A percentile compares a stretch with the other conserved stretches of the same genome.
These are phyloP conservation scores for Melanotaenia nigrans DNA, from an alignment of 2,797 vertebrate species.

Conservation along the genomic window DNA sequence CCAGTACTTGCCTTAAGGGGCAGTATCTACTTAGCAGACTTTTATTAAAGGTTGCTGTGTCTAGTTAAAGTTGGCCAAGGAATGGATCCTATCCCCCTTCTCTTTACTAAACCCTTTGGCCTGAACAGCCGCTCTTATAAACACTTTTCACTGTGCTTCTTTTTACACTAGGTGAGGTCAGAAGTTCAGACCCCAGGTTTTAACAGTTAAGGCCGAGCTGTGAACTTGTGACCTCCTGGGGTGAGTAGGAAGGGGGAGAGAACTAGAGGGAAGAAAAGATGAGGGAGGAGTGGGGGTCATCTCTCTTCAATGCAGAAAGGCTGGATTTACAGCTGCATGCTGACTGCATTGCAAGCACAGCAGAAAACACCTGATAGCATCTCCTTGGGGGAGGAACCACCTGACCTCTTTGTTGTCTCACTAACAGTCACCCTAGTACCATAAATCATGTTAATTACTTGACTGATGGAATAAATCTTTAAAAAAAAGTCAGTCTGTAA, in stretches of 20 bases:
- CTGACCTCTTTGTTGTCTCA: constrained; percentile 86
- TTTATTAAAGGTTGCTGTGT: constrained; percentile 50
- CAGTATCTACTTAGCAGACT: constrained; percentile 57
- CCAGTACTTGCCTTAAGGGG: constrained; percentile 58
- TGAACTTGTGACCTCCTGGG: constrained; percentile 85
- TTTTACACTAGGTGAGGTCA: constrained; percentile 84
- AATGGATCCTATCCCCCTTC: constrained; percentile 28
- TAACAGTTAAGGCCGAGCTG: constrained; percentile 82
- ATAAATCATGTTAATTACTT: constrained; percentile 90
- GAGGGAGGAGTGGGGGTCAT: constrained; percentile 31
- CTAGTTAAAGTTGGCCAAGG: constrained; percentile 31
- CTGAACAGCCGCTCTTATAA: constrained; percentile 73
- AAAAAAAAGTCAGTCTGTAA: constrained; percentile 74
- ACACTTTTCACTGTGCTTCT: constrained; percentile 71
- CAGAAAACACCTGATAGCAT: constrained; percentile 89
- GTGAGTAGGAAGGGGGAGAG: constrained; percentile 59
- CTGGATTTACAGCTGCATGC: constrained; percentile 87
- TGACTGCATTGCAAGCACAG: constrained; percentile 85
- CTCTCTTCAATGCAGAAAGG: constrained; percentile 82
- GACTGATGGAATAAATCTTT: constrained; percentile 88
- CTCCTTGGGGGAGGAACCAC: constrained; percentile 82
- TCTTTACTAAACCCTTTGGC: constrained; percentile 54
- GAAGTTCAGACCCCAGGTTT: constrained; percentile 83
- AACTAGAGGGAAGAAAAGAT: constrained; percentile 58
- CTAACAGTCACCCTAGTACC: constrained; percentile 80